These are phyloP conservation scores for Ptychadena robeensis DNA, from an alignment of 2,797 vertebrate species.

Conservation along the genomic window DNA sequence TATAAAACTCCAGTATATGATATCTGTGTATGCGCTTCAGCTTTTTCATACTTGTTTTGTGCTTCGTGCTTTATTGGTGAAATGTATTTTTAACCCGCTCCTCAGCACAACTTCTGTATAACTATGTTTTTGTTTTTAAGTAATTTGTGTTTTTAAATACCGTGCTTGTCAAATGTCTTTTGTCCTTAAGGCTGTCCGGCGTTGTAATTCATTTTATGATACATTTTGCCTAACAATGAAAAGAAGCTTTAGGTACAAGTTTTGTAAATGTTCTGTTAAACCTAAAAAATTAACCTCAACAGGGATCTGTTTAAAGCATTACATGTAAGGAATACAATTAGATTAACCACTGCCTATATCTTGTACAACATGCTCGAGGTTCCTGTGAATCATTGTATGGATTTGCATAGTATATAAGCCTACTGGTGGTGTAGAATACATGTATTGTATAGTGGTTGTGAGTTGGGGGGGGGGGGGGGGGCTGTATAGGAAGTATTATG, in stretches of 20 bases:
- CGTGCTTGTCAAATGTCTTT: not conserved
- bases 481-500: no score
- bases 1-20: not conserved
- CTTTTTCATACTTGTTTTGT: conserved; percentile 13
- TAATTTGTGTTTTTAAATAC: not conserved
- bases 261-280: not conserved
- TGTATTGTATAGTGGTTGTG: no score
- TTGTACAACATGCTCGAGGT: no score
- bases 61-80: not conserved
- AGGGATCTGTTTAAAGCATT: no score
- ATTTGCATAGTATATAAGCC: no score
- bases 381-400: no score
- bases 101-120: not conserved
- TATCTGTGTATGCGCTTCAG: conserved; percentile 13
- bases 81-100: not conserved
- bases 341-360: no score
- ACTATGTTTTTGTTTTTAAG: not conserved
- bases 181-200: not conserved
- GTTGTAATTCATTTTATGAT: not conserved
- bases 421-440: no score
- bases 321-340: no score
- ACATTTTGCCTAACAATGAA: not conserved
- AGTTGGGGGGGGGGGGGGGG: no score
- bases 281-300: no score
- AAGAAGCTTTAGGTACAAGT: not conserved